Percentiles rank a stretch among this genome's conserved stretches.
These are phyloP conservation scores for Ganaspis brasiliensis DNA, from an alignment of 2,888 invertebrate species.

Conservation along the genomic window DNA sequence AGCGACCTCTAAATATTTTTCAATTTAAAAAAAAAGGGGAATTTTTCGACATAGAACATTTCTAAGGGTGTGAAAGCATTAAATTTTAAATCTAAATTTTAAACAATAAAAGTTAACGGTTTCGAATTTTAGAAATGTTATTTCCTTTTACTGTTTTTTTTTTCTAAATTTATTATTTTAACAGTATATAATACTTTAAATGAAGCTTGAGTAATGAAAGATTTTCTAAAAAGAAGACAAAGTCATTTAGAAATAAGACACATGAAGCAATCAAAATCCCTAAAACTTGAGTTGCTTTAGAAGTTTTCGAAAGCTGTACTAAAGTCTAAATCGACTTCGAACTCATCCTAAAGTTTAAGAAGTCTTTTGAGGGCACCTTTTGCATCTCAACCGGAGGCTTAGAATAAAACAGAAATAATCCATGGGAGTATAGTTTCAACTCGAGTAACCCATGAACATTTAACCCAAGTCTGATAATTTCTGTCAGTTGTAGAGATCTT, in stretches of 20 bases:
- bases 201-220: too few relatives aligned
- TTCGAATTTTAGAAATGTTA: too few relatives aligned
- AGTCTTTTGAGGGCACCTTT: not conserved
- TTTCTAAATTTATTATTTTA: too few relatives aligned
- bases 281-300: conserved; percentile 3
- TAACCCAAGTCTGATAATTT: conserved; percentile 9
- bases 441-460: not conserved
- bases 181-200: too few relatives aligned
- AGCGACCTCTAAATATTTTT: too few relatives aligned
- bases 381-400: conserved; percentile 15
- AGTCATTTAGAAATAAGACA: not conserved
- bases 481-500: not conserved
- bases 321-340: conserved; percentile 18
- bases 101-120: too few relatives aligned
- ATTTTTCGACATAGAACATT: too few relatives aligned
- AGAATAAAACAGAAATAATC: conserved; percentile 14
- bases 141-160: too few relatives aligned
- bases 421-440: conserved; percentile 19
- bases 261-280: not conserved
- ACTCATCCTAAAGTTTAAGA: conserved; percentile 26
- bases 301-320: conserved; percentile 1
- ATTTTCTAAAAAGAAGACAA: not conserved
- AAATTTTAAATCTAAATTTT: too few relatives aligned
- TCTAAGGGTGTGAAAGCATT: too few relatives aligned
- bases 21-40: too few relatives aligned